Percentiles rank a stretch among this genome's conserved stretches.
These are phyloP conservation scores for Meda fulgida DNA, from an alignment of 2,797 vertebrate genomes.

Conservation along the genomic window DNA sequence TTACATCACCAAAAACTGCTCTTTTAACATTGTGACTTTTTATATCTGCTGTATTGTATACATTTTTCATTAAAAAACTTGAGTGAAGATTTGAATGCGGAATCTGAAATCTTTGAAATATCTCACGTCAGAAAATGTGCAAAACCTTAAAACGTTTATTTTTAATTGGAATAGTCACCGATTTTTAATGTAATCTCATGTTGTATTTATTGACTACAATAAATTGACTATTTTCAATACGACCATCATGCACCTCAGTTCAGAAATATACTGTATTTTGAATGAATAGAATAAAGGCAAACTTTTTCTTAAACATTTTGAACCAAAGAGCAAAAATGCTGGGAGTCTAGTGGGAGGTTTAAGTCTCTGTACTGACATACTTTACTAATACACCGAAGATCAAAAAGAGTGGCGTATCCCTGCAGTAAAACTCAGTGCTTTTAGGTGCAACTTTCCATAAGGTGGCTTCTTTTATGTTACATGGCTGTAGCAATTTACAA, in stretches of 20 bases:
- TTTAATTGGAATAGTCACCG: neutral
- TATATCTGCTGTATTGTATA: neutral
- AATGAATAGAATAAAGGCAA: neutral
- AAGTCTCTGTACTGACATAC: neutral
- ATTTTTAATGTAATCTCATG: neutral
- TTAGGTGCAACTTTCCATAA: conserved; percentile 52
- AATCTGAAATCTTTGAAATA: neutral
- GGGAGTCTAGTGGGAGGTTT: neutral
- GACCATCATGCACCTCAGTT: neutral
- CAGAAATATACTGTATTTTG: neutral
- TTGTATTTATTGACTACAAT: no score
- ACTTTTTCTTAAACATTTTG: neutral
- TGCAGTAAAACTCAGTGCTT: conserved; percentile 4
- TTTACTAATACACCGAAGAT: conserved; percentile 64
- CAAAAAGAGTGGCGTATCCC: conserved; percentile 29
- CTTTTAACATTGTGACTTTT: no score
- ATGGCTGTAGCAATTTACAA: conserved; percentile 57
- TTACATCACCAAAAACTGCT: no score
- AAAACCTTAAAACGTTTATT: neutral
- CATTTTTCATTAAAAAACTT: neutral
- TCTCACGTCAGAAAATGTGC: neutral
- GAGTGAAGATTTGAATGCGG: neutral
- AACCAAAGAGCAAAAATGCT: conserved; percentile 2
- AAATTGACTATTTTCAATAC: neutral
- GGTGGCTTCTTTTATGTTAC: conserved; percentile 44